These are phyloP conservation scores for Ormyrus thymus DNA, from an alignment of 2,888 invertebrate species.

Conservation along the genomic window DNA sequence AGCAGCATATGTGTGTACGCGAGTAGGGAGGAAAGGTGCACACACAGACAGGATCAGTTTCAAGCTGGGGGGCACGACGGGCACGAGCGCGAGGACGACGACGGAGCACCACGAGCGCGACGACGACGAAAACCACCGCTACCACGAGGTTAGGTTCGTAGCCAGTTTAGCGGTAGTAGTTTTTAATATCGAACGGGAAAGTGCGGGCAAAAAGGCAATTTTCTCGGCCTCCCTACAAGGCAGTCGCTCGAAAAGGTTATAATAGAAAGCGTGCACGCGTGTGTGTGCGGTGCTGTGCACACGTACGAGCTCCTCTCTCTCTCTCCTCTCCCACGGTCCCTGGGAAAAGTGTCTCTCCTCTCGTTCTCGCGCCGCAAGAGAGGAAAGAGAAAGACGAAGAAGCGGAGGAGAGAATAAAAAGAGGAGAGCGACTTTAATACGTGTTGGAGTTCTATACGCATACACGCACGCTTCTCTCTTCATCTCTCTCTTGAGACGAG, in stretches of 20 bases:
- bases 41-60: background rate
- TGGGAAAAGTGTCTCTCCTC: slow-evolving; percentile 46
- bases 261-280: slow-evolving; percentile 3
- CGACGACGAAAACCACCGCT: background rate
- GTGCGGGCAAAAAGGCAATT: no score
- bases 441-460: no score
- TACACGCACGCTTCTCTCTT: background rate
- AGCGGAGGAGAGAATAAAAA: background rate
- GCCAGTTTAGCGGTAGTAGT: no score
- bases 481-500: no score
- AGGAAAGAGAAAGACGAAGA: slow-evolving; percentile 15
- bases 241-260: slow-evolving; percentile 15
- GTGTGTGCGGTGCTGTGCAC: background rate
- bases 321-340: slow-evolving; percentile 45
- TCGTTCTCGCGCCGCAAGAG: slow-evolving; percentile 8
- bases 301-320: background rate
- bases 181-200: no score
- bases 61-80: slow-evolving; percentile 24
- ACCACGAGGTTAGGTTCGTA: slow-evolving; percentile 38
- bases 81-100: slow-evolving; percentile 17
- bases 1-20: background rate
- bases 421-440: no score
- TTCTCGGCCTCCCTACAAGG: no score
- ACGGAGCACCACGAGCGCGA: slow-evolving; percentile 18
- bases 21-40: slow-evolving; percentile 1